Conservation (phyloP, 2,113 vertebrate species). For the Oostethus manadensis region DNA sequence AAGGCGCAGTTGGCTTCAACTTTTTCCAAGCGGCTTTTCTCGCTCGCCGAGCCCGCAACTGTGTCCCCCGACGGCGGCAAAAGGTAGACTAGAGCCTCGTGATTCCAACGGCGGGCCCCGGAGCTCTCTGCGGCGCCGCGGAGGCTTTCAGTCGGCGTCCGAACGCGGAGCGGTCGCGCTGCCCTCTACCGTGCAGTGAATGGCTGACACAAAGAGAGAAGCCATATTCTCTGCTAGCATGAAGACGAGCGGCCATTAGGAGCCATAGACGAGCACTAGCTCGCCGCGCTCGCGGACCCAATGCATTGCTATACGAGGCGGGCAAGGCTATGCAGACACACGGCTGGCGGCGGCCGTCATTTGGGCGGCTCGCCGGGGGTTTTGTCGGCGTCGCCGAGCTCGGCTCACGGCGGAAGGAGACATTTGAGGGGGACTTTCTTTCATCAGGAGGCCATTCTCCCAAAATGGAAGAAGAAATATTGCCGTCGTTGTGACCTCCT, state of each 20-base stretch:
- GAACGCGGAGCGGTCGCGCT: slow-evolving; percentile 66
- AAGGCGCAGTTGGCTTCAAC: slow-evolving; percentile 81
- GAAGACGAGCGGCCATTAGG: slow-evolving; percentile 93
- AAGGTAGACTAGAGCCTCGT: slow-evolving; percentile 58
- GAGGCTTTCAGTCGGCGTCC: slow-evolving; percentile 39
- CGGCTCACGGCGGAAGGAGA: slow-evolving; percentile 69
- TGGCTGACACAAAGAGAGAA: slow-evolving; percentile 89
- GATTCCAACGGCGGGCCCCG: slow-evolving; percentile 36
- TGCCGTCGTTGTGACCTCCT: slow-evolving; percentile 82
- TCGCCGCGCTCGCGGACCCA: slow-evolving; percentile 72
- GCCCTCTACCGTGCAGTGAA: slow-evolving; percentile 77
- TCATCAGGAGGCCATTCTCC: slow-evolving; percentile 80
- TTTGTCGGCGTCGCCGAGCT: slow-evolving; percentile 59
- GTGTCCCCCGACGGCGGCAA: slow-evolving; percentile 53
- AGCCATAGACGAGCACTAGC: slow-evolving; percentile 73
- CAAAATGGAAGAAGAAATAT: slow-evolving; percentile 89
- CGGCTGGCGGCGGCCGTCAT: slow-evolving; percentile 60
- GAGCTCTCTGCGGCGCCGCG: slow-evolving; percentile 51
- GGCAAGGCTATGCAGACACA: slow-evolving; percentile 65
- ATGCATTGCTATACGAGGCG: slow-evolving; percentile 74
- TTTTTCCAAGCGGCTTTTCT: slow-evolving; percentile 77
- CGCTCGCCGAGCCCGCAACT: slow-evolving; percentile 39
- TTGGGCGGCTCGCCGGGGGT: slow-evolving; percentile 56
- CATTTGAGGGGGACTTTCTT: slow-evolving; percentile 85
- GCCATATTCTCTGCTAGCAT: slow-evolving; percentile 88